A percentile compares a stretch with the other conserved stretches of the same genome.
Conservation (phyloP, 2,113 vertebrate genomes). For the Neogobius melanostomus region DNA sequence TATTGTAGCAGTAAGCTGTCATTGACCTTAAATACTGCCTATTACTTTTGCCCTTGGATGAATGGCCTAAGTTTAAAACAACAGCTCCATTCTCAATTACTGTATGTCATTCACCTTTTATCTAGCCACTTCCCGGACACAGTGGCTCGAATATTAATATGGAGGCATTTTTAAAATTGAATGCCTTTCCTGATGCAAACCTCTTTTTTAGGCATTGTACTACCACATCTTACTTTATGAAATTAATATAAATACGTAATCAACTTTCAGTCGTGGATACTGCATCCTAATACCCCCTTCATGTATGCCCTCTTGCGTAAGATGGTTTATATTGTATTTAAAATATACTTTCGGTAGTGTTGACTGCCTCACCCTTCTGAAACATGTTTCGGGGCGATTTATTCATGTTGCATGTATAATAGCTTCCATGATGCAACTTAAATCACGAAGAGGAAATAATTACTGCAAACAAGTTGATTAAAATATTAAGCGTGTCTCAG, state of each 20-base stretch:
- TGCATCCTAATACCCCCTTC: not conserved
- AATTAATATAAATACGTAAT: not conserved
- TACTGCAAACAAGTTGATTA: slow-evolving; percentile 12
- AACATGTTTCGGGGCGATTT: slow-evolving; percentile 1
- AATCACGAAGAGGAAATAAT: slow-evolving; percentile 9
- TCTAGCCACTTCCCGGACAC: no score
- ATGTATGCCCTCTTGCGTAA: not conserved
- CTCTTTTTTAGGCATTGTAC: no score
- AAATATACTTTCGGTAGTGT: not conserved
- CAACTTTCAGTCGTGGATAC: not conserved
- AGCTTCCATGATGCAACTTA: slow-evolving; percentile 3
- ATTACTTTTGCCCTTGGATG: no score
- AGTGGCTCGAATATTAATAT: no score
- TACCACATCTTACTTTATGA: no score
- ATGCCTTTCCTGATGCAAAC: no score
- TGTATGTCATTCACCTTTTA: no score
- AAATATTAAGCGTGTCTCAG: slow-evolving; percentile 10
- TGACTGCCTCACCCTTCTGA: not conserved
- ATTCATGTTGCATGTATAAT: slow-evolving; percentile 11
- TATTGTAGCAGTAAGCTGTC: no score
- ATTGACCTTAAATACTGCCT: no score
- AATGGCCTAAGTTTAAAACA: no score
- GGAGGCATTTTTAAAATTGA: no score
- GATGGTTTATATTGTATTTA: not conserved
- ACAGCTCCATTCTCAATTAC: no score